Base-by-base conservation (phyloP, 1,140 invertebrate species). In the Lordiphosa collinella region DNA sequence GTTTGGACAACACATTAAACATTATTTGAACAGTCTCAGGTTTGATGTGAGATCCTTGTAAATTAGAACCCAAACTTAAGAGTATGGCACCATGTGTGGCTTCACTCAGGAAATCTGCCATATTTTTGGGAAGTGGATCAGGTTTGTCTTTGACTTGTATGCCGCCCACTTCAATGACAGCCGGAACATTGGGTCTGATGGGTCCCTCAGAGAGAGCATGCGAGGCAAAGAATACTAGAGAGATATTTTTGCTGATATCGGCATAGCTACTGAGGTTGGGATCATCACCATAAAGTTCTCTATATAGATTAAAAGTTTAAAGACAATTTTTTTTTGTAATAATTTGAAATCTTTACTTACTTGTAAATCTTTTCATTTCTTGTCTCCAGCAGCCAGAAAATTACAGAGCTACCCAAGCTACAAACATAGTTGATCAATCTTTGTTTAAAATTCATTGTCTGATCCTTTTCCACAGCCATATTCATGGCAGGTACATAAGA, bases 51-150 rank as follows among this genome's bases (percentile, higher is more conserved):
- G 67, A 63, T 2, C 89, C 80, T 13, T 86, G 86, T 0, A 92
- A 48, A 47, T 90, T 91, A 2, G 90, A 90, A 0, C 93, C 93
- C 18, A 93, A 86, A 69, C 91, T 92, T 31, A 93, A 90, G 31
- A 92, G 91, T 40, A 93, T 90, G 2, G 76, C 71, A n/a, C 70
- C 75, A n/a, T 65, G n/a, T 14, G 54, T 58, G 7, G 64, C 52
- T 8, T 79, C 75, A 51, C 69, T 29, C 0, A 82, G 32, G 25
- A 80, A 78, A 35, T 71, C 34, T 0, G 25, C 51, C 2, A 80
- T 43, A 1, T 62, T 25, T 5, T 55, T 29, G 5, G 89, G 88
- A 3, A 90, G 48, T 1, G 69, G 59, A 48, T 87, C 72, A 0
- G 82, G 65, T 1, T 43, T 51, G 0, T 76, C 58, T 50, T 88